Conservation (phyloP, 1,140 invertebrate genomes). For the Caerostris darwini region DNA sequence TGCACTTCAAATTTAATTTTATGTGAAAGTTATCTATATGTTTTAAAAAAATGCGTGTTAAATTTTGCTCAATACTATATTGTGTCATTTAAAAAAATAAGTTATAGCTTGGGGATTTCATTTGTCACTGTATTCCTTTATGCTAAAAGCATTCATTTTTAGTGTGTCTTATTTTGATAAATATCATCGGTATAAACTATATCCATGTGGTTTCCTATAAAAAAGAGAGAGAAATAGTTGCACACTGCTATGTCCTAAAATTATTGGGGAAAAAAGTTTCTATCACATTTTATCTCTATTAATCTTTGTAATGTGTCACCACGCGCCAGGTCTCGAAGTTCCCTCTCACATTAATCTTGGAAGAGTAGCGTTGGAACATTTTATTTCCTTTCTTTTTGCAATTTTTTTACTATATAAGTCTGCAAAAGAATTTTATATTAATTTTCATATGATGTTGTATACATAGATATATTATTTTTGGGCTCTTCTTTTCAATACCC, state of each 20-base stretch:
- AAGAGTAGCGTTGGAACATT: neutral
- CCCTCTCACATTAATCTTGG: constrained; percentile 9
- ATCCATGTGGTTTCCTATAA: neutral
- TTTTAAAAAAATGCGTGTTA: neutral
- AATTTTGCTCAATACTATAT: neutral
- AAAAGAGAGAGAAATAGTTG: neutral
- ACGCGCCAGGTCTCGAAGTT: neutral
- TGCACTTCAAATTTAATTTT: too few species aligned
- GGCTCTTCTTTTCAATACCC: too few species aligned
- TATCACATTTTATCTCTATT: constrained; percentile 34
- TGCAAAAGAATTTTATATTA: too few species aligned
- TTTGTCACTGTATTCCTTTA: neutral
- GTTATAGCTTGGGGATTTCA: too few species aligned
- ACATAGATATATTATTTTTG: too few species aligned
- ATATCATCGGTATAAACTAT: neutral
- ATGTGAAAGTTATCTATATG: too few species aligned
- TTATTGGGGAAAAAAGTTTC: neutral
- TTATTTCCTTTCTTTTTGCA: neutral
- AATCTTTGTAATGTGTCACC: constrained; percentile 33
- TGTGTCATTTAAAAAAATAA: too few species aligned
- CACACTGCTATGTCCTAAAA: neutral
- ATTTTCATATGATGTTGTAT: too few species aligned
- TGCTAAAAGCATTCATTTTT: neutral
- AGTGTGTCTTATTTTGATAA: neutral
- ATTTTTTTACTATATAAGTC: neutral